Base-by-base conservation (phyloP, 2,888 invertebrate species). In the Eremobia ochroleuca region DNA sequence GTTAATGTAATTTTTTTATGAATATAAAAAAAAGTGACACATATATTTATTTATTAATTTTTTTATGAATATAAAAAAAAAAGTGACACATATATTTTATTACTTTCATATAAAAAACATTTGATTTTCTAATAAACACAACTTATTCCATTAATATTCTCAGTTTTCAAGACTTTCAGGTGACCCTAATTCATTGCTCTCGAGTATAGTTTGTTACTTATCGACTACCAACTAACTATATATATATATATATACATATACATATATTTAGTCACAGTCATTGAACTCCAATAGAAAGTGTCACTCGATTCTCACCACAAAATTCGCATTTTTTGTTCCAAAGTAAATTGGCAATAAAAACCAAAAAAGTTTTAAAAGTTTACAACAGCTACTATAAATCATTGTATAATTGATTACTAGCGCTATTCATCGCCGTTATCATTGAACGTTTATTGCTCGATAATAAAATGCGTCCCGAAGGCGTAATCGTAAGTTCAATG, bases 401-500 rank as follows among this genome's bases (percentile, higher is more conserved):
- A 76, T 64, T 74, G 65, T 40, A n/a, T 73, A 81, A 81, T 76
- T 85, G 76, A 82, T 86, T 85, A 43, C 77, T 73, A 77, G 31
- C 68, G 59, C 67, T 64, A 74, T 84, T 80, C 37, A 55, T 40
- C 34, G 67, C 28, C 31, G 46, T 68, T 84, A 79, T 77, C 77
- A 85, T 85, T 87, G 71, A 82, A 86, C 87, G 76, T 88, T 88
- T 82, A 86, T 84, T 84, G 40, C 74, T 46, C 69, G 76, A 84
- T 77, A 88, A 72, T 84, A 85, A 86, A 88, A 81, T 62, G 76
- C 59, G 55, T 79, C 85, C 84, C 84, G 73, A 31, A 66, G 80
- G 78, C 77, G 59, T 74, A 76, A 83, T 84, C 59, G 59, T 67
- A 73, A 76, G 89, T 86, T 90, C 87, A 31, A 71, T 83, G 87